Evolutionary conservation across 1,140 invertebrate species (phyloP), one percentile per base, ranked within the genome.

Genomic region (Catajapyx aquilonaris): DNA sequence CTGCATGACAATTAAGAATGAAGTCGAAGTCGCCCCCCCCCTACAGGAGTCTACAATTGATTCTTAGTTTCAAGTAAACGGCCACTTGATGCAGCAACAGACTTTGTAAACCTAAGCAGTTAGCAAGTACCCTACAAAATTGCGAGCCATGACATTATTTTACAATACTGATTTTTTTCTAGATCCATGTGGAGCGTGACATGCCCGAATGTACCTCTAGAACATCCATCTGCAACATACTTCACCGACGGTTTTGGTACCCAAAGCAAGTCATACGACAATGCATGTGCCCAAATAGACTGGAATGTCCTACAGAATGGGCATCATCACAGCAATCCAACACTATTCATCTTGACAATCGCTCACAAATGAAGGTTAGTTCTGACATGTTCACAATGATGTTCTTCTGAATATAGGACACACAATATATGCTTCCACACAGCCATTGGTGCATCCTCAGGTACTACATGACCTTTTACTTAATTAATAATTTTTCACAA

Each of bases 221-320:
- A 32, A 51, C 31, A 1, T 45, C 59, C 38, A 62, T 57, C 3
- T 71, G 66, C 41, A 66, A 60, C 41, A 46, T 68, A 2, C 48
- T 66, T 37, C 59, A 68, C 38, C 46, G 59, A 7, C 51, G 64
- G 43, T 68, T 62, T 49, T 69, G 66, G 64, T 43, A 59, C 20
- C 55, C 62, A 2, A 48, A 52, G 16, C 48, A 62, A 19, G 55
- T 60, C 0, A 56, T 66, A 41, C 51, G 65, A 43, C 44, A 66
- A n/a, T 71, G 67, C 40, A 54, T 59, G 13, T 71, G 67, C 47
- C 48, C 60, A 2, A 56, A 61, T 35, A 51, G 59, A 11, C 50
- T 47, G n/a, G 63, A 68, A 42, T 70, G 66, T 46, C 60, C 65
- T 1, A 54, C 53, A 44, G 44, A 54, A 15, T 65, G 55, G 57